Conservation (phyloP, 1,140 invertebrate genomes). For the Papilio aristodemus region DNA sequence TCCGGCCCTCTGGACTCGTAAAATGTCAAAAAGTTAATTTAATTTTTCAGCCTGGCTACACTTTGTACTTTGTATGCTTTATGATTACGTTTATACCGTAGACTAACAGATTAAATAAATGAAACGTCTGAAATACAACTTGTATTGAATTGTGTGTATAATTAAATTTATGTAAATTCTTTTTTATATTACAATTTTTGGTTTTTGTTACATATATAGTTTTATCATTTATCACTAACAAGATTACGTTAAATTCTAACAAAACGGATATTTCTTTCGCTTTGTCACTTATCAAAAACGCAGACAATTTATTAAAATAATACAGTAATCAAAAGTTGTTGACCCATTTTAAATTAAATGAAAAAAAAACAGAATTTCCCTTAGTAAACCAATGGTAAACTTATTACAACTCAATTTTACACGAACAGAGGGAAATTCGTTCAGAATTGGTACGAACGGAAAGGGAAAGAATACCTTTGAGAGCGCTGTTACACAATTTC, state of each 20-base stretch:
- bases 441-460: neutral
- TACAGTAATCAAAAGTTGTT: too few species aligned
- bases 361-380: neutral
- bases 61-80: slow-evolving; percentile 1
- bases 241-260: too few species aligned
- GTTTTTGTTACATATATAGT: too few species aligned
- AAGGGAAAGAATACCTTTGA: slow-evolving; percentile 19
- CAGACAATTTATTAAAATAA: too few species aligned
- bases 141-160: neutral
- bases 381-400: slow-evolving; percentile 1
- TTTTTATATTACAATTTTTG: too few species aligned
- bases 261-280: too few species aligned
- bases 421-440: slow-evolving; percentile 14
- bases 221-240: too few species aligned
- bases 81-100: neutral
- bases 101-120: neutral
- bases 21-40: slow-evolving; percentile 3
- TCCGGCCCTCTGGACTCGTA: neutral
- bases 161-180: too few species aligned
- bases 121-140: neutral
- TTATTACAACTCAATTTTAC: slow-evolving; percentile 18
- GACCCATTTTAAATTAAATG: neutral
- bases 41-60: neutral
- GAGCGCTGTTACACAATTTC: slow-evolving; percentile 18
- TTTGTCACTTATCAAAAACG: too few species aligned